Base-by-base conservation (phyloP, 2,888 invertebrate genomes). In the Macrosiphum euphorbiae region DNA sequence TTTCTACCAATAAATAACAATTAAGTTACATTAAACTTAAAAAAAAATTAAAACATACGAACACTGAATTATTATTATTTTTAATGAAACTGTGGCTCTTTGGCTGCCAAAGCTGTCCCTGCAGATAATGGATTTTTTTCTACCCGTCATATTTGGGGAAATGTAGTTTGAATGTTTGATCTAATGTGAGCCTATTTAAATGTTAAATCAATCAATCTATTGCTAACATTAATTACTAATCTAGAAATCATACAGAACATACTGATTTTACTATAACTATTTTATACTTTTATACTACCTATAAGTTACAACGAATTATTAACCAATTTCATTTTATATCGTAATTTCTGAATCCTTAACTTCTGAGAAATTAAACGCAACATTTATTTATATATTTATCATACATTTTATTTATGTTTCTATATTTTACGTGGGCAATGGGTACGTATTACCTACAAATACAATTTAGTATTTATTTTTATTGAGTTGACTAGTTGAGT, bases 1-100 rank as follows among this genome's bases (percentile, higher is more conserved):
- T 85, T 91, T 91, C 67, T 26, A 55, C 92, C 55, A n/a, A 88
- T 92, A 92, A 92, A 92, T 92, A 84, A 92, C 88, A 92, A 84
- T 89, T 88, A 89, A 20, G 67, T 47, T 26, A 47, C 87, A 61
- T 61, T 87, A 92, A 92, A 86, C 35, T 78, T 50, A 61, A 61
- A 87, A 87, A 50, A 92, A 50, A 61, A 28, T 20, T 24, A 44
- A 58, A 47, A 55, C 55, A 16, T 47, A 24, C 4, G 24, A 61
- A 86, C 91, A 91, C 28, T 86, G 67, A 92, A 67, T 87, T 87
- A 87, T 87, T 92, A 52, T 67, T 87, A 92, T 92, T 92, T 87
- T 87, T 92, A 58, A 92, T 55, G 87, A 44, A 58, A 58, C 55
- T 55, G 13, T 55, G 28, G 44, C 0, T 86, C 85, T 84, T 55